Conservation (phyloP, 1,140 invertebrate genomes). For the Psix sp. region DNA sequence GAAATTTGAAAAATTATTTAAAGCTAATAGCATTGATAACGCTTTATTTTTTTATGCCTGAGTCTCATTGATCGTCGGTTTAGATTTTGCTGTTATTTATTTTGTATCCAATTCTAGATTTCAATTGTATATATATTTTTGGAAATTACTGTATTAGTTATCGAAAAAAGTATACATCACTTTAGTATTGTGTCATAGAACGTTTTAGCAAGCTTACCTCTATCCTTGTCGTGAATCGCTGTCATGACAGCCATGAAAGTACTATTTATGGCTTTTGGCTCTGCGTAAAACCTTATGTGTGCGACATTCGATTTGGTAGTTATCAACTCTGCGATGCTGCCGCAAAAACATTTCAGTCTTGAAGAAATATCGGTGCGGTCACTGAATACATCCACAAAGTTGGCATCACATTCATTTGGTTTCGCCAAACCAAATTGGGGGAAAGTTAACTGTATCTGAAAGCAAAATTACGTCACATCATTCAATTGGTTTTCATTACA, state of each 20-base stretch:
- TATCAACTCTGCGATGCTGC: constrained; percentile 86
- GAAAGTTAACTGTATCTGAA: constrained; percentile 86
- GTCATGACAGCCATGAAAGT: constrained; percentile 85
- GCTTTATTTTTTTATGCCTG: too few relatives aligned
- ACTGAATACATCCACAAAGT: constrained; percentile 88
- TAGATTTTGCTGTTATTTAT: too few relatives aligned
- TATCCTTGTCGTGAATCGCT: constrained; percentile 81
- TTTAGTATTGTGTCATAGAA: background rate
- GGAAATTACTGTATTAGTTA: too few relatives aligned
- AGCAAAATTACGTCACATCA: too few relatives aligned
- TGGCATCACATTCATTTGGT: constrained; percentile 90
- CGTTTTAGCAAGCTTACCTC: constrained; percentile 19
- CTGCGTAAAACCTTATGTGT: constrained; percentile 84
- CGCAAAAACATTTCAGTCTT: constrained; percentile 85
- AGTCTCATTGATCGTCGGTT: too few relatives aligned
- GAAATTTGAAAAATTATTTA: too few relatives aligned
- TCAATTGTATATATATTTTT: too few relatives aligned
- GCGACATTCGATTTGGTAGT: constrained; percentile 80
- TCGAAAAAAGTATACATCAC: background rate
- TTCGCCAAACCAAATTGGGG: constrained; percentile 81
- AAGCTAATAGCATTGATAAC: too few relatives aligned
- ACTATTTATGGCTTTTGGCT: constrained; percentile 81
- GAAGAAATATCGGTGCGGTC: constrained; percentile 81
- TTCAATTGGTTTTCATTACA: too few relatives aligned
- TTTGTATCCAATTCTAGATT: too few relatives aligned